A percentile compares a stretch with the other conserved stretches of the same genome.
Evolutionary conservation across 2,888 invertebrate species (phyloP).

Genomic region (Xestia rhomboidea): DNA sequence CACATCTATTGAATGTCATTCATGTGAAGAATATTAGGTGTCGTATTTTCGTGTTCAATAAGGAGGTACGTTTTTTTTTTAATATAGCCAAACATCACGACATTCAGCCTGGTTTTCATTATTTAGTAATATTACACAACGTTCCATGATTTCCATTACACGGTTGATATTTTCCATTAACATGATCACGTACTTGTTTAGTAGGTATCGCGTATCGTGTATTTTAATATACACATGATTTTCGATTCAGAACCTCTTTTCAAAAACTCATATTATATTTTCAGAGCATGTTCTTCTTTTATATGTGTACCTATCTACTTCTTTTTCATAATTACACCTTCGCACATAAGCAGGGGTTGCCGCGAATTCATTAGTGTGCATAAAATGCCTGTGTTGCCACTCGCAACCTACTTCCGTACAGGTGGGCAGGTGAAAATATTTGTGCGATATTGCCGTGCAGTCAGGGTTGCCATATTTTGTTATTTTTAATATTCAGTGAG

Average conservation of each 20-base stretch:
- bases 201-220: background rate
- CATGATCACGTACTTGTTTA: slow-evolving; percentile 32
- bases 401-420: slow-evolving; percentile 61
- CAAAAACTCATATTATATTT: background rate
- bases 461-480: slow-evolving; percentile 41
- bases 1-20: slow-evolving; percentile 24
- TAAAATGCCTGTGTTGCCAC: slow-evolving; percentile 59
- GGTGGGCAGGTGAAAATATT: slow-evolving; percentile 56
- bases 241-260: background rate
- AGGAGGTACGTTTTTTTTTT: background rate
- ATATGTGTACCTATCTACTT: slow-evolving; percentile 17
- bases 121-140: slow-evolving; percentile 24
- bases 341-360: slow-evolving; percentile 22
- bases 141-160: slow-evolving; percentile 39
- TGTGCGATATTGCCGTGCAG: slow-evolving; percentile 55
- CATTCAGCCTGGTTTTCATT: slow-evolving; percentile 20
- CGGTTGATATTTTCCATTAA: slow-evolving; percentile 42
- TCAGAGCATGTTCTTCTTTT: background rate
- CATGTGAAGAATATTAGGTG: slow-evolving; percentile 6
- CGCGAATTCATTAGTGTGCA: slow-evolving; percentile 56
- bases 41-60: slow-evolving; percentile 28
- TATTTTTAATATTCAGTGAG: slow-evolving; percentile 27
- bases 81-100: slow-evolving; percentile 14
- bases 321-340: slow-evolving; percentile 34
- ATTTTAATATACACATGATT: slow-evolving; percentile 2